Evolutionary conservation across 2,888 invertebrate species (phyloP).

Genomic region (Neoascia interrupta): DNA sequence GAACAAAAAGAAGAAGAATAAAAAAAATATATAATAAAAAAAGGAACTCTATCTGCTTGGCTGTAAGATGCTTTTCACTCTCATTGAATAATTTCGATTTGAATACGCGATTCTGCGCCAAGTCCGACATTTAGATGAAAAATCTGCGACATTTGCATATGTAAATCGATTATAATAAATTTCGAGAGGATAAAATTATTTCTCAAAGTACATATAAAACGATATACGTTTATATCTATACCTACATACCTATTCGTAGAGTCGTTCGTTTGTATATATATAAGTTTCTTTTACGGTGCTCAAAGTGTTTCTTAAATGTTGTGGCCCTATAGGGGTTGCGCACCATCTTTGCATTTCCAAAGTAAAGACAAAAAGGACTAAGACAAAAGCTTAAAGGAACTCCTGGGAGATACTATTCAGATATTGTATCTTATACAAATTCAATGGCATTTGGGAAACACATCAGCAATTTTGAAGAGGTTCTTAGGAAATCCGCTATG

Average conservation of each 20-base stretch:
- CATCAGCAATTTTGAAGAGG: slow-evolving; percentile 61
- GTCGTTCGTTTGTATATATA: no score
- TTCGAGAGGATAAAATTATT: slow-evolving; percentile 72
- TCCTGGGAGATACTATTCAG: slow-evolving; percentile 45
- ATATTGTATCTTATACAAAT: slow-evolving; percentile 55
- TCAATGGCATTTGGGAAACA: slow-evolving; percentile 47
- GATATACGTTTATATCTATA: no score
- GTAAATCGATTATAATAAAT: slow-evolving; percentile 79
- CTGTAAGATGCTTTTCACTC: slow-evolving; percentile 68
- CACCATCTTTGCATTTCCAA: slow-evolving; percentile 33
- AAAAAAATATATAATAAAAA: no score
- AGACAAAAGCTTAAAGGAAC: slow-evolving; percentile 48
- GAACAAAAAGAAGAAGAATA: slow-evolving; percentile 39
- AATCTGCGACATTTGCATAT: slow-evolving; percentile 79
- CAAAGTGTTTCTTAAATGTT: slow-evolving; percentile 46
- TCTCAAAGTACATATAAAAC: slow-evolving; percentile 32
- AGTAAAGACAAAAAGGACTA: slow-evolving; percentile 33
- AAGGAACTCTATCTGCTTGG: slow-evolving; percentile 29
- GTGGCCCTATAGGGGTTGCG: slow-evolving; percentile 49
- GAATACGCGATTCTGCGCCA: slow-evolving; percentile 72
- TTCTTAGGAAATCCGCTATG: slow-evolving; percentile 52
- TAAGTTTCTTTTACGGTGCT: no score
- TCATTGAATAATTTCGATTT: slow-evolving; percentile 79
- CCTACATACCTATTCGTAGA: no score
- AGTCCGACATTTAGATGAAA: slow-evolving; percentile 74